phyloP scores from a whole-genome alignment of 2,113 vertebrate genomes.

The Pollachius pollachius region DNA sequence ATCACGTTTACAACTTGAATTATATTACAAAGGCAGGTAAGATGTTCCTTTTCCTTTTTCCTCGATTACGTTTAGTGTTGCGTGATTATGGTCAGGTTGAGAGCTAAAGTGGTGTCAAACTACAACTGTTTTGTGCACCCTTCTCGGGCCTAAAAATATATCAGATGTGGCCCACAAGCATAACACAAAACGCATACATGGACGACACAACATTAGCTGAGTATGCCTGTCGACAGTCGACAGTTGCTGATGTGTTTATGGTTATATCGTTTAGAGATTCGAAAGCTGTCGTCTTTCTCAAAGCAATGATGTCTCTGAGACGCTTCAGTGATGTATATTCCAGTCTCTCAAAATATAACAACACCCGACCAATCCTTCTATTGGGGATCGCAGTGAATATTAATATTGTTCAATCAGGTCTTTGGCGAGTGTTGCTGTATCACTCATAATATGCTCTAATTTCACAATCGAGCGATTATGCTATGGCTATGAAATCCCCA shows the following conservation, averaged over 20 bases:
- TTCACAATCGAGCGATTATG: no score
- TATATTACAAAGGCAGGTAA: conserved; percentile 75
- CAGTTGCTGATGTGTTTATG: no score
- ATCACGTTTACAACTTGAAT: conserved; percentile 78
- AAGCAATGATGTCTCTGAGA: no score
- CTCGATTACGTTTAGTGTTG: conserved; percentile 19
- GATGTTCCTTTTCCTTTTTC: conserved; percentile 22
- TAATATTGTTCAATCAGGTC: conserved; percentile 41
- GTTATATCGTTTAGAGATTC: no score
- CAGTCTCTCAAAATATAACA: no score
- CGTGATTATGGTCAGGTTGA: conserved; percentile 7
- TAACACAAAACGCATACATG: conserved; percentile 3
- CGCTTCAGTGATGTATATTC: no score
- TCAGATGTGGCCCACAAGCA: not conserved
- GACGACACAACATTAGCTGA: not conserved
- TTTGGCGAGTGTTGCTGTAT: conserved; percentile 51
- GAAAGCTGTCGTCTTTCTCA: no score
- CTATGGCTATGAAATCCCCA: no score
- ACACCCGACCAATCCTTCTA: conserved; percentile 23
- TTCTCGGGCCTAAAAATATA: conserved; percentile 17
- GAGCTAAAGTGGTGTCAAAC: conserved; percentile 16
- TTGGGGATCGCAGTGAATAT: conserved; percentile 50
- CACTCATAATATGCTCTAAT: conserved; percentile 3
- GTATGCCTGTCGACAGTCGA: not conserved
- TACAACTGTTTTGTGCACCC: conserved; percentile 27